Conservation (phyloP, 2,888 invertebrate species). For the Venustoraphidia nigricollis region DNA sequence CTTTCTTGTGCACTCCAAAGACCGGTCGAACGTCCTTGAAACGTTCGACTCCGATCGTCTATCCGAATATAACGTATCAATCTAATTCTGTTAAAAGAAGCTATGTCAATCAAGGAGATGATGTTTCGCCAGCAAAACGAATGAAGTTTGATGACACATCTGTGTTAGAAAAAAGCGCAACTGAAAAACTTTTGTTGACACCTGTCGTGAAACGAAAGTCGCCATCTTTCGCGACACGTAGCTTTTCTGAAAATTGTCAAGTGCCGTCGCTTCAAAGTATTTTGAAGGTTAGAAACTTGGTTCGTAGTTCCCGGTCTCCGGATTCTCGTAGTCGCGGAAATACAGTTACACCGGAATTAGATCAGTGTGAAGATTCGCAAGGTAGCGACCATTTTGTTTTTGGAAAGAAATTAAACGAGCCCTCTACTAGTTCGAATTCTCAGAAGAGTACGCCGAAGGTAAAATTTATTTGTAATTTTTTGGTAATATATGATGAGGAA, state of each 20-base stretch:
- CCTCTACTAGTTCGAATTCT: too few species aligned
- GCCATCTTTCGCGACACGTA: slow-evolving; percentile 11
- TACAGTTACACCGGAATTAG: too few species aligned
- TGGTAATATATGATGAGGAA: too few species aligned
- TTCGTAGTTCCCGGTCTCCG: too few species aligned
- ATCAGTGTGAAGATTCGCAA: too few species aligned
- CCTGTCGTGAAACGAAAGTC: slow-evolving; percentile 33
- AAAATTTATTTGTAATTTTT: too few species aligned
- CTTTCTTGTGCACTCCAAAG: slow-evolving; percentile 45
- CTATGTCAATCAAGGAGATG: slow-evolving; percentile 2
- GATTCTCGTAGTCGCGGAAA: too few species aligned
- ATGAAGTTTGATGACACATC: slow-evolving; percentile 17
- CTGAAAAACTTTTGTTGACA: slow-evolving; percentile 31
- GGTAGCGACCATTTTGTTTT: too few species aligned
- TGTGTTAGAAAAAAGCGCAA: slow-evolving; percentile 25
- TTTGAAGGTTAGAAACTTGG: slow-evolving; percentile 28
- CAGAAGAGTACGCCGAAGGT: too few species aligned
- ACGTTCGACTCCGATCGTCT: not conserved
- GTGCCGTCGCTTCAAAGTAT: slow-evolving; percentile 47
- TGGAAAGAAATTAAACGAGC: too few species aligned
- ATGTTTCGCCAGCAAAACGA: slow-evolving; percentile 13
- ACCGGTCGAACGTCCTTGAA: slow-evolving; percentile 5
- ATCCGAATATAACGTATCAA: slow-evolving; percentile 1
- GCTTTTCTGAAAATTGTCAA: slow-evolving; percentile 12
- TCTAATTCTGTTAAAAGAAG: not conserved